Percentiles rank a stretch among this genome's conserved stretches.
These are phyloP conservation scores for Urocynchramus pylzowi DNA, from an alignment of 2,113 vertebrate genomes.

Conservation along the genomic window DNA sequence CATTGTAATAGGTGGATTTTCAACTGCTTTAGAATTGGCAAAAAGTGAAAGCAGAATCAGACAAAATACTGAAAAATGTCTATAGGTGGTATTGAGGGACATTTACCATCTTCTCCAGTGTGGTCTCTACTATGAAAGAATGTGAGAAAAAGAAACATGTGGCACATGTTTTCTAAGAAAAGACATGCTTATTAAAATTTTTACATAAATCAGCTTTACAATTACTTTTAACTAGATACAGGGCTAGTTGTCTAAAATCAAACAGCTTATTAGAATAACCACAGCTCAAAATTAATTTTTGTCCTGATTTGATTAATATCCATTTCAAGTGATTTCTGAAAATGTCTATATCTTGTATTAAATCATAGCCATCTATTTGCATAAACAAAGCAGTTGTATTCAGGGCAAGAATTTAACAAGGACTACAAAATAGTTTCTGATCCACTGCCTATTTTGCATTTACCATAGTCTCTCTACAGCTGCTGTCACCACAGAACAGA, in stretches of 20 bases:
- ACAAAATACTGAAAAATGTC: neutral
- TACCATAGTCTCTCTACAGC: neutral
- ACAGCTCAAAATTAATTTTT: neutral
- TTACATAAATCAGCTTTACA: neutral
- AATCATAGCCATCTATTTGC: neutral
- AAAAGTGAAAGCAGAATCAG: neutral
- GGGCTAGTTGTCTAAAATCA: neutral
- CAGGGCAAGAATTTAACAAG: neutral
- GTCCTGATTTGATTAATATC: neutral
- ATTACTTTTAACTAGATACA: neutral
- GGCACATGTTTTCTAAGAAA: neutral
- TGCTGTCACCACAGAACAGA: neutral
- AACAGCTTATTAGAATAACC: neutral
- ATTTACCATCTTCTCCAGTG: neutral
- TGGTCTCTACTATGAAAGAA: neutral
- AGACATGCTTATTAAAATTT: neutral
- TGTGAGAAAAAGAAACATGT: neutral
- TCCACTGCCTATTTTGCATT: neutral
- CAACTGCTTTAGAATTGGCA: neutral
- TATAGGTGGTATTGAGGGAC: fast-evolving
- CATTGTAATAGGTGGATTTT: neutral
- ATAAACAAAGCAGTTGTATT: neutral
- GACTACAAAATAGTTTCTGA: neutral
- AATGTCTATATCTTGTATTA: neutral
- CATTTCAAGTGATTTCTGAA: neutral